phyloP scores from a whole-genome alignment of 2,888 invertebrate genomes.

The Notodonta dromedarius region DNA sequence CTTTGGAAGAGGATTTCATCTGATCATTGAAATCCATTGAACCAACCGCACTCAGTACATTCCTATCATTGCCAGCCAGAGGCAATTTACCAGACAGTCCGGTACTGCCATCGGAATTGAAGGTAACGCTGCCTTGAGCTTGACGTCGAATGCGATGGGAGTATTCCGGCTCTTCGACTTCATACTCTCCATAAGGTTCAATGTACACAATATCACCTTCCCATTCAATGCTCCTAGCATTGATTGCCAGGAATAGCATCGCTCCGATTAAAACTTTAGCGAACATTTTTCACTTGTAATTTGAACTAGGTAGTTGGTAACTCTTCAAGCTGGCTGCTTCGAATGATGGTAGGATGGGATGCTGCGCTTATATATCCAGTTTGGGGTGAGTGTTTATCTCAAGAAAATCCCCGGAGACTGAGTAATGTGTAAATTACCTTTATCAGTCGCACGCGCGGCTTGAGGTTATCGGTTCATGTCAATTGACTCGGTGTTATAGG shows the following conservation, averaged over 20 bases:
- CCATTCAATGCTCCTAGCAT: not conserved
- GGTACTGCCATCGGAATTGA: slow-evolving; percentile 26
- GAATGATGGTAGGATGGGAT: slow-evolving; percentile 3
- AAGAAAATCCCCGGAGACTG: slow-evolving; percentile 9
- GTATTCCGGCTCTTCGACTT: slow-evolving; percentile 5
- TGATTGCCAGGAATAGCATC: slow-evolving; percentile 1
- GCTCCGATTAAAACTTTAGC: slow-evolving; percentile 5
- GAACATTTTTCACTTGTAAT: slow-evolving; percentile 9
- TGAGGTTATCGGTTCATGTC: slow-evolving; percentile 1
- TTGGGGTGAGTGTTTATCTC: not conserved
- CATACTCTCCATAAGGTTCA: not conserved
- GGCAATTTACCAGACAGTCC: slow-evolving; percentile 26
- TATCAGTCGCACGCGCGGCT: slow-evolving; percentile 7
- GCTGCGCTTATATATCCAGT: slow-evolving; percentile 9
- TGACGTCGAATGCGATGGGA: slow-evolving; percentile 23
- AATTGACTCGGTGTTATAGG: too few species aligned
- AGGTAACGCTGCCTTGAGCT: slow-evolving; percentile 14
- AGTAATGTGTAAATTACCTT: slow-evolving; percentile 11
- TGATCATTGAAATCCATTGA: slow-evolving; percentile 11
- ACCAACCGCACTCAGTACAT: slow-evolving; percentile 29
- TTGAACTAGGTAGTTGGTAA: not conserved
- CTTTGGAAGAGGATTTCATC: slow-evolving; percentile 10
- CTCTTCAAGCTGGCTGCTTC: not conserved
- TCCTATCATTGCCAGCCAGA: slow-evolving; percentile 27
- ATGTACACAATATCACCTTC: not conserved